These are phyloP conservation scores for Toxotes jaculatrix DNA, from an alignment of 2,113 vertebrate genomes.

Conservation along the genomic window DNA sequence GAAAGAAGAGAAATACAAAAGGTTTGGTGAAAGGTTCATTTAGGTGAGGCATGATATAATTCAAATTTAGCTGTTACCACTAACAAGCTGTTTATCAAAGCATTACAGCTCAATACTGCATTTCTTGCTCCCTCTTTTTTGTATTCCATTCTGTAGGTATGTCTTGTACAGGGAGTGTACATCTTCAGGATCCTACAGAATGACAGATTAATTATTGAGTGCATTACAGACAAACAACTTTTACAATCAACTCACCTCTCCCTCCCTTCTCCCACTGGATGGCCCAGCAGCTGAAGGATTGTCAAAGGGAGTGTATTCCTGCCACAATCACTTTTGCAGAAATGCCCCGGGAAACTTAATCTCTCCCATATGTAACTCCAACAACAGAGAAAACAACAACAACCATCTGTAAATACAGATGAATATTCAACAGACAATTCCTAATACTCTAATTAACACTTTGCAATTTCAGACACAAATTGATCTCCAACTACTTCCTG, in stretches of 20 bases:
- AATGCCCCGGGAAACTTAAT: not conserved
- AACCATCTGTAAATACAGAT: not conserved
- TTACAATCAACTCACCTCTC: not conserved
- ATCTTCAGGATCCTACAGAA: not conserved
- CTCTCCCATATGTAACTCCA: not conserved
- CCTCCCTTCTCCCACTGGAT: not conserved
- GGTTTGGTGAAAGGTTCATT: not conserved
- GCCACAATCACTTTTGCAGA: not conserved
- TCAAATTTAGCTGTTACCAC: not conserved
- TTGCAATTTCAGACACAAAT: not conserved
- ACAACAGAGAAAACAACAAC: not conserved
- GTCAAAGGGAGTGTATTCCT: not conserved
- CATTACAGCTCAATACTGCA: not conserved
- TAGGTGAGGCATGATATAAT: not conserved
- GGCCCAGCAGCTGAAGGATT: not conserved
- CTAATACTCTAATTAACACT: not conserved
- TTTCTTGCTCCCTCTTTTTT: not conserved
- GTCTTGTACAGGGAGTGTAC: not conserved
- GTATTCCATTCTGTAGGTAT: not conserved
- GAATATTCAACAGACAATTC: not conserved
- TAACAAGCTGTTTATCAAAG: not conserved
- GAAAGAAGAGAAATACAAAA: not conserved
- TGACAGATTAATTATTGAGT: not conserved
- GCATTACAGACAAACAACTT: not conserved
- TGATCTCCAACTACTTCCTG: not conserved